phyloP scores from a whole-genome alignment of 35 echinoderm and acorn worm species.

The Apostichopus japonicus region DNA sequence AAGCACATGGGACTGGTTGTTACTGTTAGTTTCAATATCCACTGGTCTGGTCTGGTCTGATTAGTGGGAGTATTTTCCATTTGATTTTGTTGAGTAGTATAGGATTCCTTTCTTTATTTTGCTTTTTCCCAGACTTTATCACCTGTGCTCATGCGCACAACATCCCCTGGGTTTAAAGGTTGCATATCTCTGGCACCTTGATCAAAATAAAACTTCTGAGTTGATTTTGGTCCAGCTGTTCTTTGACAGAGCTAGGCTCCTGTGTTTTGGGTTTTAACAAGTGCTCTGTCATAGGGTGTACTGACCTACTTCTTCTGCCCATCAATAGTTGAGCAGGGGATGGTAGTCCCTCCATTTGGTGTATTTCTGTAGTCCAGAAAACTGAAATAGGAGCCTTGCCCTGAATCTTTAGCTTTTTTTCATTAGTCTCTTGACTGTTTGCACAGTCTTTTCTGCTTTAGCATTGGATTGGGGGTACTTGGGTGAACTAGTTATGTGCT shows the following conservation, averaged over 20 bases:
- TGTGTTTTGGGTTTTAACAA: constrained; percentile 6
- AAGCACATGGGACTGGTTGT: too few species aligned
- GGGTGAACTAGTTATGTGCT: not conserved
- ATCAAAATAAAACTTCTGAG: not conserved
- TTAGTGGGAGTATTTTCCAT: too few species aligned
- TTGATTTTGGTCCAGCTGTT: not conserved
- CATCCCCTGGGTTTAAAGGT: not conserved
- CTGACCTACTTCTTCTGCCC: constrained; percentile 14
- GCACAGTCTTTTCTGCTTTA: constrained; percentile 14
- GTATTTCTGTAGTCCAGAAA: constrained; percentile 15
- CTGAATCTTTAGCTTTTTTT: not conserved
- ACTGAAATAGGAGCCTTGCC: not conserved
- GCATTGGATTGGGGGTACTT: constrained; percentile 28
- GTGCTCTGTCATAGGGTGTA: not conserved
- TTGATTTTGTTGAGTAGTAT: too few species aligned
- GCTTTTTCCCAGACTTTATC: constrained; percentile 15
- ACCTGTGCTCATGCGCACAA: not conserved
- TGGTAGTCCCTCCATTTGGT: not conserved
- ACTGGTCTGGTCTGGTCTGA: too few species aligned
- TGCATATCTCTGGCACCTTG: not conserved
- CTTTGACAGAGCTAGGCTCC: not conserved
- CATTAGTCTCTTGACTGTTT: not conserved
- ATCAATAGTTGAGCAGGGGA: constrained; percentile 29
- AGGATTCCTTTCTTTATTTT: not conserved
- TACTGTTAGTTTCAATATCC: too few species aligned